Evolutionary conservation across 2,888 invertebrate species (phyloP), one percentile per base, ranked within the genome.

Genomic region (Julus scandinavius): DNA sequence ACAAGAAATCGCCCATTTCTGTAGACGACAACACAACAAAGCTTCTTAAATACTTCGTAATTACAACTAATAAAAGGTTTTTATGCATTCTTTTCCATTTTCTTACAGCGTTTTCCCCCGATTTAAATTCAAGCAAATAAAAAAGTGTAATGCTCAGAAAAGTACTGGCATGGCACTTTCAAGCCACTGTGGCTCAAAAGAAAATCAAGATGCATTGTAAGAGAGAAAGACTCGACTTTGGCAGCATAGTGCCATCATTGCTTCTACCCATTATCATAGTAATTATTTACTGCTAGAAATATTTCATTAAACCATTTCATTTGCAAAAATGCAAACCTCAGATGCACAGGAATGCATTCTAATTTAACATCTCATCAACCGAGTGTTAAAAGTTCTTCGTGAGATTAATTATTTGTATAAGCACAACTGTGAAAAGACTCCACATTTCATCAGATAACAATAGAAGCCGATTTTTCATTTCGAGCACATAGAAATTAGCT

Each of bases 221-320:
- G 9, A 49, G 49, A n/a, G n/a, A n/a, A n/a, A n/a, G n/a, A n/a
- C n/a, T 15, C 58, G n/a, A n/a, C n/a, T 1, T 17, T 11, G 58
- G n/a, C 17, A 17, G 2, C n/a, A n/a, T 6, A 1, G n/a, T 58
- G 58, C 58, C 58, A n/a, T 6, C 58, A 58, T 58, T 58, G n/a
- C n/a, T 58, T 6, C 58, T 1, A n/a, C n/a, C n/a, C n/a, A n/a
- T n/a, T n/a, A n/a, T n/a, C n/a, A n/a, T n/a, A n/a, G 58, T 58
- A 58, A 58, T 58, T 58, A 58, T 17, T 58, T 58, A 58, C 58
- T 58, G 58, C 58, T n/a, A 58, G 58, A 58, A 58, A 58, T 58
- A 58, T 58, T 58, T 58, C 58, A 58, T 58, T 58, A 58, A 58
- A n/a, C n/a, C 58, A n/a, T 58, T 58, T 15, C 58, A 58, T 58